These are phyloP conservation scores for Hypomesus transpacificus DNA, from an alignment of 2,113 vertebrate species.

Conservation along the genomic window DNA sequence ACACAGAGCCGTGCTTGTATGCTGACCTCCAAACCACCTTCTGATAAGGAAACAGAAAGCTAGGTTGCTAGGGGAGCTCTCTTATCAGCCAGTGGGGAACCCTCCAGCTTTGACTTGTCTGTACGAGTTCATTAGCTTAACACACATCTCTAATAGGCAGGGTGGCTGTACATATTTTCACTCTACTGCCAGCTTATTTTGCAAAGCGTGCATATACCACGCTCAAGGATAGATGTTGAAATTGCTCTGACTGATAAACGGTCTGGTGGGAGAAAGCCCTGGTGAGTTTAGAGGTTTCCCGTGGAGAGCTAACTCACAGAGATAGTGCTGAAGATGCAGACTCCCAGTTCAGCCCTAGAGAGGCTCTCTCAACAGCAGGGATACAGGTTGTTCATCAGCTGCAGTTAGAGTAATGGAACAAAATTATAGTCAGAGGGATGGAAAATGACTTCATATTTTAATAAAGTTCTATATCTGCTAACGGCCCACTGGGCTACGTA, in stretches of 20 bases:
- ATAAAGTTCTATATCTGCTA: constrained; percentile 35
- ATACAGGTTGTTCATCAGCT: constrained; percentile 20
- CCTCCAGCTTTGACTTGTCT: background rate
- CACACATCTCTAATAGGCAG: background rate
- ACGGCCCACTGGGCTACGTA: constrained; percentile 32
- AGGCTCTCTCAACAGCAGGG: background rate
- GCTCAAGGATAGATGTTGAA: background rate
- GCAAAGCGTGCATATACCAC: background rate
- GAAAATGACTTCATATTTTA: constrained; percentile 24
- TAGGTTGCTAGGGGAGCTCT: constrained; percentile 1
- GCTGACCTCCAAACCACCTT: constrained; percentile 13
- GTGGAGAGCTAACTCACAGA: background rate
- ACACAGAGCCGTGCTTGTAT: background rate
- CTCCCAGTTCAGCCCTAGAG: background rate
- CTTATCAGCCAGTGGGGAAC: background rate
- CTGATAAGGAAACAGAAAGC: background rate
- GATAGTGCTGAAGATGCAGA: no score
- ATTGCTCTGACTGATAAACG: background rate
- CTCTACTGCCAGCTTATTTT: background rate
- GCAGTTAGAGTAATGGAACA: constrained; percentile 31
- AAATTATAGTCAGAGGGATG: constrained; percentile 29
- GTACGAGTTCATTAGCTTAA: constrained; percentile 16
- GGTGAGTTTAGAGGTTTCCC: background rate
- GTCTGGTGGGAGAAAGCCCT: background rate
- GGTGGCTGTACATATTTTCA: background rate